Base-by-base conservation (phyloP, 2,113 vertebrate species). In the Phasianus colchicus region DNA sequence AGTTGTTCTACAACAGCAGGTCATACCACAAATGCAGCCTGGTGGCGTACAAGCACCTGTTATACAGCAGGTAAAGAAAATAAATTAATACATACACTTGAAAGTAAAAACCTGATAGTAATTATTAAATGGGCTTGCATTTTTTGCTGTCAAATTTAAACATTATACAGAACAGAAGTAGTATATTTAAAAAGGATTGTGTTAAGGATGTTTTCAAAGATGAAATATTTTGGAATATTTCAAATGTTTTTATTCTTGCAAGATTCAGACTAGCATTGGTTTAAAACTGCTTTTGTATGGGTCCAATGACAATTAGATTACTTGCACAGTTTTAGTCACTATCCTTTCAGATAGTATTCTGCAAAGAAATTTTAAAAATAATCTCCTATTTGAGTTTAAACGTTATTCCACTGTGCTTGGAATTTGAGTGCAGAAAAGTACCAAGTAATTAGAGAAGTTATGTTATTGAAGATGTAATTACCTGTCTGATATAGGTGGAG, bases 41-140 rank as follows among this genome's bases (percentile, higher is more conserved):
- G 98, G 99, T 10, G 99, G 98, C 20, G 99, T 99, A 63, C 99
- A 99, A 96, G 98, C 99, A 19, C 99, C 99, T 12, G 99, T 99
- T 89, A 99, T 99, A 96, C 99, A 99, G 90, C 99, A 99, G 99
- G 99, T 99, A 98, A 97, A 83, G 54, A 63, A 50, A 86, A 48
- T 55, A 11, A 29, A 32, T 60, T 0, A 58, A 16, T 85, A 43
- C 27, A 4, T 43, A 20, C 9, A 14, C 29, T 24, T 70, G 34
- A 24, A 73, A 86, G 13, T 50, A 83, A 84, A 77, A 48, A 0
- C 4, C 10, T 19, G 4, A 1, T 40, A 43, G 17, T 42, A 66
- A 19, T 75, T 78, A 65, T 15, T 92, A 11, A 52, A 76, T 24
- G 34, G 19, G 5, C 10, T 78, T 79, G 22, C 18, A 13, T 74